Conservation (phyloP, 1,140 invertebrate genomes). For the Drosophila sp. region DNA sequence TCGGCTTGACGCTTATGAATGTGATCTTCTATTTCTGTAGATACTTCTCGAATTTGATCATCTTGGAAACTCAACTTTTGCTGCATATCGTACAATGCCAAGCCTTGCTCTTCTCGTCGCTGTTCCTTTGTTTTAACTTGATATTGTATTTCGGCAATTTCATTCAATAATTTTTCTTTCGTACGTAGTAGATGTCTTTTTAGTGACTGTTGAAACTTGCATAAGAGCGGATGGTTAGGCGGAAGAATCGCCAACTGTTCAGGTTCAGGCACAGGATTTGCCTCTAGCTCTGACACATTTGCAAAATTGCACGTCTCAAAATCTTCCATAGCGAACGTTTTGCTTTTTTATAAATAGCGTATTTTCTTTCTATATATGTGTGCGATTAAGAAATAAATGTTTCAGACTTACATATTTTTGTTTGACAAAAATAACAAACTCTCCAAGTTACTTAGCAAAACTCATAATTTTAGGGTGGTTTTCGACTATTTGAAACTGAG, state of each 20-base stretch:
- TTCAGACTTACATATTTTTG: background rate
- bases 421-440: slow-evolving; percentile 2
- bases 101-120: slow-evolving; percentile 83
- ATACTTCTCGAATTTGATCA: slow-evolving; percentile 84
- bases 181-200: slow-evolving; percentile 85
- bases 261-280: slow-evolving; percentile 33
- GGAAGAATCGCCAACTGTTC: slow-evolving; percentile 66
- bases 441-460: background rate
- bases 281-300: slow-evolving; percentile 24
- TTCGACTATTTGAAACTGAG: background rate
- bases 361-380: background rate
- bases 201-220: slow-evolving; percentile 86
- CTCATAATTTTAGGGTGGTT: background rate
- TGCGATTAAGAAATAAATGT: background rate
- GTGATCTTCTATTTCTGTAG: slow-evolving; percentile 82
- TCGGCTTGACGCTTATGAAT: slow-evolving; percentile 81
- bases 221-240: slow-evolving; percentile 87
- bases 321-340: slow-evolving; percentile 45
- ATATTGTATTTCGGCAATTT: slow-evolving; percentile 85
- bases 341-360: background rate
- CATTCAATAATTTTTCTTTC: slow-evolving; percentile 84
- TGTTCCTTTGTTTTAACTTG: slow-evolving; percentile 82
- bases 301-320: slow-evolving; percentile 54
- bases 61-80: slow-evolving; percentile 84
- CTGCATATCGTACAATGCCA: slow-evolving; percentile 84